These are phyloP conservation scores for Ramphastos sulfuratus DNA, from an alignment of 2,113 vertebrate genomes.

Conservation along the genomic window DNA sequence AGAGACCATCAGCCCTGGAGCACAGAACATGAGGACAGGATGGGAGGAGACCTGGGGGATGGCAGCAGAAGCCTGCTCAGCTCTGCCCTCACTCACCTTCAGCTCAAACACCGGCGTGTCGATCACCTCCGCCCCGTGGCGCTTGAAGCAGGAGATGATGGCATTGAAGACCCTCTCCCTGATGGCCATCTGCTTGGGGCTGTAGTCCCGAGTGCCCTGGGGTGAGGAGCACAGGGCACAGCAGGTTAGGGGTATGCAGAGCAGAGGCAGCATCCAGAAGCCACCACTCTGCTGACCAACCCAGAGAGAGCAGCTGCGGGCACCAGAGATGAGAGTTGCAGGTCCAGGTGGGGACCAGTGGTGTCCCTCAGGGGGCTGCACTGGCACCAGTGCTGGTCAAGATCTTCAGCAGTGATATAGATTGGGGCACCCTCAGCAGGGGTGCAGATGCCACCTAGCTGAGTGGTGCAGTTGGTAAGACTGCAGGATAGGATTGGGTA, in stretches of 20 bases:
- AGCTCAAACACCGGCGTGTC: slow-evolving; percentile 97
- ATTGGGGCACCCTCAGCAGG: too few relatives aligned
- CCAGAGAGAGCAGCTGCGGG: too few relatives aligned
- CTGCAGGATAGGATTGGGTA: too few relatives aligned
- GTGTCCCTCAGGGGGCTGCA: too few relatives aligned
- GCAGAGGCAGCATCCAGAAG: too few relatives aligned
- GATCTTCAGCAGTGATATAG: too few relatives aligned
- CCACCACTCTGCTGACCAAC: too few relatives aligned
- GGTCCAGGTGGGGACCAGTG: too few relatives aligned
- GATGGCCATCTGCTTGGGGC: slow-evolving; percentile 96
- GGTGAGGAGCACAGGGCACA: not conserved
- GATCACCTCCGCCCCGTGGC: slow-evolving; percentile 95
- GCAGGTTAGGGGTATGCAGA: not conserved
- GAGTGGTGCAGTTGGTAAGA: too few relatives aligned
- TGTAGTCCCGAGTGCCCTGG: slow-evolving; percentile 94
- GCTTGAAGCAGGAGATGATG: slow-evolving; percentile 90
- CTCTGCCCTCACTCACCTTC: slow-evolving; percentile 81
- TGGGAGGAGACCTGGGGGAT: not conserved
- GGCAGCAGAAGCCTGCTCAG: not conserved
- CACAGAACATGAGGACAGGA: not conserved
- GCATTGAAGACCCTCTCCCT: slow-evolving; percentile 90
- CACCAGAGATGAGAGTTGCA: too few relatives aligned
- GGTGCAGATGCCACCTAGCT: too few relatives aligned
- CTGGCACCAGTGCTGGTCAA: too few relatives aligned
- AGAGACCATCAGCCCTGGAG: not conserved